These are phyloP conservation scores for Petrocephalus schoutedeni DNA, from an alignment of 2,797 vertebrate genomes.

Conservation along the genomic window DNA sequence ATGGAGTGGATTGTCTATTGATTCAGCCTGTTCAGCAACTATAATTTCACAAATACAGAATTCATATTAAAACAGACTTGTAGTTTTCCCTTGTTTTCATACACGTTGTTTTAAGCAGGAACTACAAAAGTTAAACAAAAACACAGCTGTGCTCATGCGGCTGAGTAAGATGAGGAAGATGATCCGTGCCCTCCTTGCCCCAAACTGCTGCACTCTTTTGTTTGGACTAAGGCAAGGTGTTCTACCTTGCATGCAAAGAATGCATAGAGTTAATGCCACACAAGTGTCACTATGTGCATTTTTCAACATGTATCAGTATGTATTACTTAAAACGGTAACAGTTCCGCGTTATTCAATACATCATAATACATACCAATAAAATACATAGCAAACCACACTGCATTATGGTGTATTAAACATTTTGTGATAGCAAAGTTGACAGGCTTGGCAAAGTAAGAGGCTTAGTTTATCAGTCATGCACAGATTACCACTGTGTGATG, in stretches of 20 bases:
- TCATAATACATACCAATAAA: not conserved
- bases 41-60: constrained; percentile 28
- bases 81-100: not conserved
- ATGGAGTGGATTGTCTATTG: constrained; percentile 93
- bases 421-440: not conserved
- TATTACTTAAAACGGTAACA: not conserved
- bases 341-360: not conserved
- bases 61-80: not conserved
- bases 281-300: not conserved
- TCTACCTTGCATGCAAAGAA: not conserved
- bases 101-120: not conserved
- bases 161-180: not conserved
- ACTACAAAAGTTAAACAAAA: not conserved
- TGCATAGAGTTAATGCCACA: not conserved
- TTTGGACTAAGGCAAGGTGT: not conserved
- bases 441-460: not conserved
- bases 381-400: not conserved
- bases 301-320: not conserved
- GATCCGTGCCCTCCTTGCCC: not conserved
- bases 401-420: not conserved
- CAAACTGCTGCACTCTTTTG: not conserved
- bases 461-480: not conserved
- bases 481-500: not conserved
- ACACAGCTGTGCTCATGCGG: not conserved
- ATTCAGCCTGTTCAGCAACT: constrained; percentile 94